Evolutionary conservation across 2,113 vertebrate species (phyloP), one percentile per base, ranked within the genome.

Genomic region (Forbesichthys agassizii): DNA sequence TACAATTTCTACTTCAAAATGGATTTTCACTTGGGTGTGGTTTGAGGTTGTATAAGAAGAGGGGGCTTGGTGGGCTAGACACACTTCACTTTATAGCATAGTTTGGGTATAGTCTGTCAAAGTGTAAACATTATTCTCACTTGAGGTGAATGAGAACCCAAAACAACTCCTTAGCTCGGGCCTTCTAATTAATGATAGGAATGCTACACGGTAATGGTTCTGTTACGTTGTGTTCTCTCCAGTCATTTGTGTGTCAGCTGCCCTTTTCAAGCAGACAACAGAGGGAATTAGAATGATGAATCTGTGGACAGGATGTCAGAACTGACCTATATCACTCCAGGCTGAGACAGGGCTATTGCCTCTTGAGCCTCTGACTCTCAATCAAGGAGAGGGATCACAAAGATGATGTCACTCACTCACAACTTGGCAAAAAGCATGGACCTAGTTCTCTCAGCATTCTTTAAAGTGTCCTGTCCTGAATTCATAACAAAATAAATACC

Each of bases 1-100:
- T 87, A 81, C 86, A 86, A 88, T 91, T 90, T 92, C 83, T 88
- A 81, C 83, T 81, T 81, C 86, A 81, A 69, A 83, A 82, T 75
- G 82, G 80, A 80, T 89, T 89, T 87, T 85, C 66, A 68, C 61
- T 61, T 1, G 81, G 85, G 81, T 87, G 88, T 80, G 87, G 85
- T 89, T 85, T 83, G 69, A 71, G 78, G 73, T 75, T 42, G 77
- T 53, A 65, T 58, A 51, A 83, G 61, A 61, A 46, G 57, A n/a
- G 66, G 61, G 63, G 61, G 59, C 52, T 46, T 46, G 1, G 66
- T n/a, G 57, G 70, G 72, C 73, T 53, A 83, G 82, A 79, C 61
- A 65, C 70, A 11, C 53, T 81, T 72, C 13, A 58, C 76, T 82
- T 86, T 55, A 77, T 9, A 69, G 60, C 69, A 27, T 49, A 63